Evolutionary conservation across 2,888 invertebrate species (phyloP).

Genomic region (Apantesis nais): DNA sequence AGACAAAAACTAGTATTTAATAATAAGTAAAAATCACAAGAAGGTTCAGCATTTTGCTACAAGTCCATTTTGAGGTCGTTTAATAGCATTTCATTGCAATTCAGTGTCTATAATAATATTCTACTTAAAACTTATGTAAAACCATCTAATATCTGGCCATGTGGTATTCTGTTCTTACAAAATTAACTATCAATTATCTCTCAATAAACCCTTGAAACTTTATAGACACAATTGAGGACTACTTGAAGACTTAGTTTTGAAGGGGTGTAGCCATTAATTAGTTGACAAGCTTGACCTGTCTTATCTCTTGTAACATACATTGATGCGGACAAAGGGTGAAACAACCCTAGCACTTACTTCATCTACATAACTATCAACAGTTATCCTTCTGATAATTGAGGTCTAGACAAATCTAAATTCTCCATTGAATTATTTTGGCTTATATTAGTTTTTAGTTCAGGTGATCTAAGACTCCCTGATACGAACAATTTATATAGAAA

Average conservation of each 20-base stretch:
- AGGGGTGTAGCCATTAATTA: not conserved
- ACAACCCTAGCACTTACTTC: not conserved
- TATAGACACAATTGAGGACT: not conserved
- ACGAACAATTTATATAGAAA: slow-evolving; percentile 1
- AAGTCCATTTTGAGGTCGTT: too few relatives aligned
- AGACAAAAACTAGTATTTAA: too few relatives aligned
- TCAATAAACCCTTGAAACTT: not conserved
- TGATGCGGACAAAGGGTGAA: not conserved
- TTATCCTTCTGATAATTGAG: not conserved
- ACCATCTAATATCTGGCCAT: not conserved
- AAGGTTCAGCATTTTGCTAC: too few relatives aligned
- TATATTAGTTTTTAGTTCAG: not conserved
- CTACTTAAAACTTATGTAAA: not conserved
- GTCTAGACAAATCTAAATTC: not conserved
- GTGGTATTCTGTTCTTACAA: not conserved
- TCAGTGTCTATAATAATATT: too few relatives aligned
- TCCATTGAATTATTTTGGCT: not conserved
- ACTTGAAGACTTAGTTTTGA: not conserved
- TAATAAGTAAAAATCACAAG: too few relatives aligned
- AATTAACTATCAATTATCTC: not conserved
- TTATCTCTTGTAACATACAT: not conserved
- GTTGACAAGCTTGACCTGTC: not conserved
- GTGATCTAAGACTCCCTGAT: not conserved
- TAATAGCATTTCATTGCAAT: too few relatives aligned
- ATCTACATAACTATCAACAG: not conserved